Conservation (phyloP, 2,113 vertebrate species). For the Tauraco erythrolophus region DNA sequence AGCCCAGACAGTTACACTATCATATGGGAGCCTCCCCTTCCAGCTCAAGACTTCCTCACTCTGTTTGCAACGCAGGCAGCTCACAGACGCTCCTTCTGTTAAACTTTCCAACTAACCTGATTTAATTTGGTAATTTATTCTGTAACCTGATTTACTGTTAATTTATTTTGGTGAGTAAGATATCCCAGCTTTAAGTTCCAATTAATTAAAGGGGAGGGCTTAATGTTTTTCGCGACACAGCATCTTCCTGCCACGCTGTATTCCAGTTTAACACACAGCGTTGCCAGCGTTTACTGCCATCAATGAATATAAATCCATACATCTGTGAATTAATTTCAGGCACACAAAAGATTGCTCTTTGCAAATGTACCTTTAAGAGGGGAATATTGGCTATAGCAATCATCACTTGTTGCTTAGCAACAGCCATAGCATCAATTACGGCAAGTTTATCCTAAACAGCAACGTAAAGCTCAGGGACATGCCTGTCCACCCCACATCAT, state of each 20-base stretch:
- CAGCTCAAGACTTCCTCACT: background rate
- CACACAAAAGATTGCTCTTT: slow-evolving; percentile 48
- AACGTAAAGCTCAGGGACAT: background rate
- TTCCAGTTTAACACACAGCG: slow-evolving; percentile 41
- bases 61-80: background rate
- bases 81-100: background rate
- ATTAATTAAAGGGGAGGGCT: slow-evolving; percentile 64
- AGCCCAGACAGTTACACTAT: background rate
- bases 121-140: slow-evolving; percentile 77
- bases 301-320: slow-evolving; percentile 57
- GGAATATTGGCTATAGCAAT: slow-evolving; percentile 31
- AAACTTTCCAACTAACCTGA: slow-evolving; percentile 40
- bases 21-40: background rate
- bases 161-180: slow-evolving; percentile 69
- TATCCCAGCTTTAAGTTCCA: slow-evolving; percentile 66
- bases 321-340: slow-evolving; percentile 64
- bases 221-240: slow-evolving; percentile 28
- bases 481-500: background rate
- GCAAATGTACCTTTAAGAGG: slow-evolving; percentile 59
- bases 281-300: slow-evolving; percentile 65
- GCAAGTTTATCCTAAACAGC: slow-evolving; percentile 44
- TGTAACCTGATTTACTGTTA: slow-evolving; percentile 43
- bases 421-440: slow-evolving; percentile 17
- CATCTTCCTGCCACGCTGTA: background rate
- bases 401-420: slow-evolving; percentile 76